Conservation (phyloP, 1,140 invertebrate genomes). For the Sycobia sp. region DNA sequence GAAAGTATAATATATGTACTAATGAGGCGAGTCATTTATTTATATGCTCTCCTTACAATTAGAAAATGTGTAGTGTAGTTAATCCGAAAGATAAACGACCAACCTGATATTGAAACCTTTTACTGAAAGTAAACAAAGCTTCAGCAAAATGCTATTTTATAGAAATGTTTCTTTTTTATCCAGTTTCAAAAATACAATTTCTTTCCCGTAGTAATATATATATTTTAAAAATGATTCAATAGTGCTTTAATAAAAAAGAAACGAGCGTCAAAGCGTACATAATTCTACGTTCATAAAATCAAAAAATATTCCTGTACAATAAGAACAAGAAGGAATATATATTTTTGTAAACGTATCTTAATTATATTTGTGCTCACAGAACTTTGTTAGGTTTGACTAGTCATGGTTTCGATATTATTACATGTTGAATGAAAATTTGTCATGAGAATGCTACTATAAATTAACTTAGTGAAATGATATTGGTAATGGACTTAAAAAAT, state of each 20-base stretch:
- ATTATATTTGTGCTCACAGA: slow-evolving; percentile 57
- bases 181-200: background rate
- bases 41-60: slow-evolving; percentile 4
- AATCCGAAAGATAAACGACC: slow-evolving; percentile 9
- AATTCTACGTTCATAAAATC: slow-evolving; percentile 5
- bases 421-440: slow-evolving; percentile 50
- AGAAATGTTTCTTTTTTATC: background rate
- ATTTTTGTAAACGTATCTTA: slow-evolving; percentile 30
- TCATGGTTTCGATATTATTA: slow-evolving; percentile 51
- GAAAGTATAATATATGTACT: no score
- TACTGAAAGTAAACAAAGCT: background rate
- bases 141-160: background rate
- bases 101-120: slow-evolving; percentile 10
- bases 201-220: background rate
- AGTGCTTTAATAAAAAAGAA: slow-evolving; percentile 16
- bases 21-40: slow-evolving; percentile 14
- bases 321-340: slow-evolving; percentile 24
- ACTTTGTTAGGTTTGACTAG: slow-evolving; percentile 55
- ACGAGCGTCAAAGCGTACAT: slow-evolving; percentile 6
- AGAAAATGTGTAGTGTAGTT: background rate
- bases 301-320: slow-evolving; percentile 21
- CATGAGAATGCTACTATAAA: slow-evolving; percentile 48
- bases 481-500: slow-evolving; percentile 27
- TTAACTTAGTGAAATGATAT: slow-evolving; percentile 12
- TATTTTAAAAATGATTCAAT: slow-evolving; percentile 11